Percentiles rank a stretch among this genome's conserved stretches.
These are phyloP conservation scores for Apoda limacodes DNA, from an alignment of 2,888 invertebrate species.

Conservation along the genomic window DNA sequence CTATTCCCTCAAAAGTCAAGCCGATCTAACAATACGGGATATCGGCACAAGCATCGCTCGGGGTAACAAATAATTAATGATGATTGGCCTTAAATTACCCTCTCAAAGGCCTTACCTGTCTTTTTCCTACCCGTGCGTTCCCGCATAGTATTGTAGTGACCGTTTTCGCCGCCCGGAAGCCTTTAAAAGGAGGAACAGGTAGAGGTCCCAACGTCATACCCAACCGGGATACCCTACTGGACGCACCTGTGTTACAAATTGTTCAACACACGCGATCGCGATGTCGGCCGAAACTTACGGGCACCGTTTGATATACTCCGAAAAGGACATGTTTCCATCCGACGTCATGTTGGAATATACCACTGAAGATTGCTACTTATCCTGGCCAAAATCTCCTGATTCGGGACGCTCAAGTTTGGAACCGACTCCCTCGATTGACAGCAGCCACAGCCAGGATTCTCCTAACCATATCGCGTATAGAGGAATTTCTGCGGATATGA, in stretches of 20 bases:
- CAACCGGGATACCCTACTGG: conserved; percentile 43
- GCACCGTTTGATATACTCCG: conserved; percentile 53
- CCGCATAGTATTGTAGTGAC: too few relatives aligned
- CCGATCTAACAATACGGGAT: conserved; percentile 37
- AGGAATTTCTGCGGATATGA: conserved; percentile 49
- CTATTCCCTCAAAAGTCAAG: conserved; percentile 29
- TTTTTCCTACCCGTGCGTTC: conserved; percentile 30
- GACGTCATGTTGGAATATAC: conserved; percentile 60
- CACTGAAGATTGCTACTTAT: conserved; percentile 52
- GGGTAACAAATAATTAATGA: conserved; percentile 65
- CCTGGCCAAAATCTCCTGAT: conserved; percentile 62
- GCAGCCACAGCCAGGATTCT: conserved; percentile 57
- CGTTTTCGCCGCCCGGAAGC: conserved; percentile 46
- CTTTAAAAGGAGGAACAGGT: conserved; percentile 61
- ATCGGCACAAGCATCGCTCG: conserved; percentile 45
- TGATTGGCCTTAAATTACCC: conserved; percentile 68
- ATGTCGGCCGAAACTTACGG: conserved; percentile 67
- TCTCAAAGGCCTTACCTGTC: conserved; percentile 36
- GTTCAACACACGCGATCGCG: conserved; percentile 21
- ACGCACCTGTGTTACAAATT: conserved; percentile 34
- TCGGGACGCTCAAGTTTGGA: conserved; percentile 63
- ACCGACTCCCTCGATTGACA: conserved; percentile 66
- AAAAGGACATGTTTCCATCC: conserved; percentile 55
- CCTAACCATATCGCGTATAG: conserved; percentile 56
- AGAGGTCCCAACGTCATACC: conserved; percentile 45